Percentiles rank a stretch among this genome's conserved stretches.
Evolutionary conservation across 1,140 invertebrate species (phyloP).

Genomic region (Alviniconcha marisindica): DNA sequence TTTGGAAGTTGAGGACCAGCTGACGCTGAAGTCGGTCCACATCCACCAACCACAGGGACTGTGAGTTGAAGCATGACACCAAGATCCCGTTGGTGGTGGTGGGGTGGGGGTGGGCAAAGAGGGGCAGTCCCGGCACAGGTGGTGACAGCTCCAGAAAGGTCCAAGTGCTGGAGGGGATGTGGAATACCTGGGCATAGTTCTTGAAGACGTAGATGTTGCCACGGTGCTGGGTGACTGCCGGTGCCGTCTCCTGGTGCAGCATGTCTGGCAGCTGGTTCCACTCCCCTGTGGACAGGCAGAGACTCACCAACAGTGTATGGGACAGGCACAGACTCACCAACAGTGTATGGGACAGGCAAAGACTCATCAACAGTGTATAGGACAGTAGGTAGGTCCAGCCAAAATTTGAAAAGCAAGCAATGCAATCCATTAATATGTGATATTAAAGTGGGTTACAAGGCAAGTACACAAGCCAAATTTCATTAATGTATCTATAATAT

Average conservation of each 20-base stretch:
- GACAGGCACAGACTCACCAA: too few relatives aligned
- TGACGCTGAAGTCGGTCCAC: neutral
- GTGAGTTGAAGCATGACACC: slow-evolving; percentile 24
- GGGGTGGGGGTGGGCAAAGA: slow-evolving; percentile 16
- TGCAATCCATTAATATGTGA: too few relatives aligned
- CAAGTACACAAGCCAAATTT: too few relatives aligned
- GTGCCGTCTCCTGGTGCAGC: slow-evolving; percentile 28
- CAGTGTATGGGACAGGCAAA: neutral
- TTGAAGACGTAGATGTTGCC: slow-evolving; percentile 32
- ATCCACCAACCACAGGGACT: slow-evolving; percentile 30
- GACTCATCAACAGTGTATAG: neutral
- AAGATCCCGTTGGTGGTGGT: neutral
- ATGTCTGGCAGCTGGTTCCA: slow-evolving; percentile 2
- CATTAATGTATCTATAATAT: too few relatives aligned
- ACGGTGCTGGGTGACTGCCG: neutral
- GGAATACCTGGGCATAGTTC: slow-evolving; percentile 31
- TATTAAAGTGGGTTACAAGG: too few relatives aligned
- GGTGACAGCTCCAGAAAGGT: slow-evolving; percentile 8
- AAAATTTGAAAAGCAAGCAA: too few relatives aligned
- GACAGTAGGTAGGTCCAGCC: too few relatives aligned
- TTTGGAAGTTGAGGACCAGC: neutral
- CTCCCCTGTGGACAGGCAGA: neutral
- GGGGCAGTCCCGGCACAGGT: slow-evolving; percentile 12
- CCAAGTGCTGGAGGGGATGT: neutral
- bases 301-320: too few relatives aligned